Conservation (phyloP, 2,888 invertebrate genomes). For the Rotaria magnacalcarata region DNA sequence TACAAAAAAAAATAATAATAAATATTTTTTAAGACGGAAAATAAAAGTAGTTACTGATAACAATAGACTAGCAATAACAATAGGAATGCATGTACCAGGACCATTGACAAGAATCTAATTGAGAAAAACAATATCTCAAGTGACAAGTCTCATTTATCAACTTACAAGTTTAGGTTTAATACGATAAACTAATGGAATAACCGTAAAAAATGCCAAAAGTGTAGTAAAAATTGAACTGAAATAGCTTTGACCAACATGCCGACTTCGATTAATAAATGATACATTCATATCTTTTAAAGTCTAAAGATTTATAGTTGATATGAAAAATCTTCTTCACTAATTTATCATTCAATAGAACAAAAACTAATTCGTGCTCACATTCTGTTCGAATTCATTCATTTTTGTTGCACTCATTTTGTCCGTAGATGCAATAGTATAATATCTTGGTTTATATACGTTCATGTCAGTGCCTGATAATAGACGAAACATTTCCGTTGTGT, state of each 20-base stretch:
- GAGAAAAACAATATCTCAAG: neutral
- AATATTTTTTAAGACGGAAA: neutral
- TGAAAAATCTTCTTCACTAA: no score
- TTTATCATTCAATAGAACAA: neutral
- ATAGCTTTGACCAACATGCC: conserved; percentile 45
- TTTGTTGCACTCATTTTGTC: conserved; percentile 73
- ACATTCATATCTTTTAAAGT: neutral
- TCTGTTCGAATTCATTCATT: conserved; percentile 60
- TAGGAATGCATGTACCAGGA: conserved; percentile 89
- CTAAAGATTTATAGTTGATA: neutral
- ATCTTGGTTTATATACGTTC: conserved; percentile 69
- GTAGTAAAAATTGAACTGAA: conserved; percentile 74
- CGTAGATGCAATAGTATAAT: conserved; percentile 73
- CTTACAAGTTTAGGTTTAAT: conserved; percentile 70
- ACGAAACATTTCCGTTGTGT: conserved; percentile 86
- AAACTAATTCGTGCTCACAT: neutral
- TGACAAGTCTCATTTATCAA: conserved; percentile 40
- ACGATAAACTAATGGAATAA: conserved; percentile 68
- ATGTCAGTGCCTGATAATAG: conserved; percentile 66
- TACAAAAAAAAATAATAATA: neutral
- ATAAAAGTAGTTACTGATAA: conserved; percentile 1
- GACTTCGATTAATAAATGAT: conserved; percentile 41
- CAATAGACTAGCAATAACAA: conserved; percentile 67
- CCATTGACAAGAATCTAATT: conserved; percentile 73
- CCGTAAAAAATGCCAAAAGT: conserved; percentile 68